Base-by-base conservation (phyloP, 1,140 invertebrate genomes). In the Panagrolaimus sp. region DNA sequence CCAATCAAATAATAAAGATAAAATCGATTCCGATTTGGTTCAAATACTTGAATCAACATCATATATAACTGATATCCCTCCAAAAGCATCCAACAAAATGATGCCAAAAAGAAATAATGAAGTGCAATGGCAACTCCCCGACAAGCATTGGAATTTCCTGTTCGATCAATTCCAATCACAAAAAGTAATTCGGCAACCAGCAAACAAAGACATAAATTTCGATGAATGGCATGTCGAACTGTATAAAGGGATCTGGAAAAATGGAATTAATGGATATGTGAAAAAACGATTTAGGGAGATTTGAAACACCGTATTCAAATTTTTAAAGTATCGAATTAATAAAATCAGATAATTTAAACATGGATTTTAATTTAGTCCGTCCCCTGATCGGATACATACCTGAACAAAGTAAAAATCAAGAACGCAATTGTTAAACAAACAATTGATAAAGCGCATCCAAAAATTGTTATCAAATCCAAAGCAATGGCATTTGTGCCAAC, bases 21-120 rank as follows among this genome's bases (percentile, higher is more conserved):
- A 14, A 73, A 63, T 24, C 67, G 87, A 12, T 91, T 88, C 63
- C 92, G 87, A 0, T 91, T 91, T 17, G 90, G 89, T 84, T 95
- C 92, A 85, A 94, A 95, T 67, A 94, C 91, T 85, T 95, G 91
- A 75, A 95, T 90, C 71, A 95, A 87, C 91, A 94, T 93, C 45
- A 93, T 89, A 87, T 96, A 95, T 10, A 96, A 86, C 85, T 96
- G 93, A 83, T 94, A 91, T 71, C 92, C 92, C 90, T 88, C 78
- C 84, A 86, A 76, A 65, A 83, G 93, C 90, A 96, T 96, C 95
- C 95, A 98, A 67, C 91, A 89, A 84, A 97, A 96, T 44, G 93
- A 89, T 70, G 91, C 91, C 65, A 97, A 87, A 85, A 97, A 95
- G 85, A 96, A 91, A 85, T 92, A 96, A 84, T 98, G 94, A 26